These are phyloP conservation scores for Phrynocephalus versicolor DNA, from an alignment of 2,113 vertebrate genomes.

Conservation along the genomic window DNA sequence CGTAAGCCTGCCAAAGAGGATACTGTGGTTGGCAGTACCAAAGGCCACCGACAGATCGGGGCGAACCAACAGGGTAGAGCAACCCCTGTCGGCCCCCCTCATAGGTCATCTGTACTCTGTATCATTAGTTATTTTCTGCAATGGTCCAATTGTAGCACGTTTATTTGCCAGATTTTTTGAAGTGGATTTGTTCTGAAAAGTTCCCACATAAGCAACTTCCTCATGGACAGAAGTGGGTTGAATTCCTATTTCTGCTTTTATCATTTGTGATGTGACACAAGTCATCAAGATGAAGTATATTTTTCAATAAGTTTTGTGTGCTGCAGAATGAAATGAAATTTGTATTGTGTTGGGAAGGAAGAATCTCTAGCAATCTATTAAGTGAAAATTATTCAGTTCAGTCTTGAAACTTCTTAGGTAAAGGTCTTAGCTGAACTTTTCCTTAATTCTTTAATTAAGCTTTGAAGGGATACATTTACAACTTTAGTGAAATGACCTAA, in stretches of 20 bases:
- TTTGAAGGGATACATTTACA: not conserved
- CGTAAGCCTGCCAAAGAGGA: no score
- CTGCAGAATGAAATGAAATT: not conserved
- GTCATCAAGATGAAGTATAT: not conserved
- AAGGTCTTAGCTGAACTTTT: not conserved
- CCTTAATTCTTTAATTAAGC: not conserved
- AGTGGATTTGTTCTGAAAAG: not conserved
- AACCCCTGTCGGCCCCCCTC: no score
- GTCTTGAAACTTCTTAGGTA: not conserved
- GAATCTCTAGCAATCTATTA: not conserved
- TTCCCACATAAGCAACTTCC: not conserved
- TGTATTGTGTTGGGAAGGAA: not conserved
- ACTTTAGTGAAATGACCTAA: not conserved
- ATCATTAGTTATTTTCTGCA: not conserved
- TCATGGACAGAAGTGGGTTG: not conserved
- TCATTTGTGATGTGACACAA: not conserved
- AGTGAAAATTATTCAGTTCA: not conserved
- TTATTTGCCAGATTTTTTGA: not conserved
- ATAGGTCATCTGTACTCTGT: no score
- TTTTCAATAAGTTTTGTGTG: not conserved
- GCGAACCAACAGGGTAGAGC: no score
- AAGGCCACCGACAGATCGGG: no score
- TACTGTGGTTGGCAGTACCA: no score
- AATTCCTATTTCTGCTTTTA: constrained; percentile 5
- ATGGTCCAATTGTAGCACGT: not conserved